These are phyloP conservation scores for Anolis apletophallus DNA, from an alignment of 2,797 vertebrate species.

Conservation along the genomic window DNA sequence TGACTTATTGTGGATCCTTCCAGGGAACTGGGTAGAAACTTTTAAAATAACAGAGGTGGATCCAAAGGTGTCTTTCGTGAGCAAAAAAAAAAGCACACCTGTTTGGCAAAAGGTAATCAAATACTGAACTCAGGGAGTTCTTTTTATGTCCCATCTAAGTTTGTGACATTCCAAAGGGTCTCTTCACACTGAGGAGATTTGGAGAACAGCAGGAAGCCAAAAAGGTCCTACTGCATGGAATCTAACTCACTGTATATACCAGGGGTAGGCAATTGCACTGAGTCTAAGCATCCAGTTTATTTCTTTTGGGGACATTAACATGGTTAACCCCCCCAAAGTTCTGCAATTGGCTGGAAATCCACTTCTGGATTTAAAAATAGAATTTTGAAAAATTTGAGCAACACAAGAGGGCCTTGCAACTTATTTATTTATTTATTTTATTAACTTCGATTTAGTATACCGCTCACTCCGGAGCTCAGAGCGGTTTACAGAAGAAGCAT, in stretches of 20 bases:
- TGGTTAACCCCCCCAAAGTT: no score
- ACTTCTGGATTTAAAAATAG: no score
- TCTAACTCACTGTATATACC: not conserved
- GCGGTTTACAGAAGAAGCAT: no score
- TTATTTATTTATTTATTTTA: no score
- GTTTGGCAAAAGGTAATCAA: not conserved
- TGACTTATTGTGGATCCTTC: no score
- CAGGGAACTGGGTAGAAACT: not conserved
- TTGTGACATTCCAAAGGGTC: not conserved
- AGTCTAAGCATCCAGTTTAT: not conserved
- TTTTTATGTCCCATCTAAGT: not conserved
- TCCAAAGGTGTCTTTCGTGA: not conserved
- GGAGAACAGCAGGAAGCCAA: not conserved
- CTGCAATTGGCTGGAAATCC: no score
- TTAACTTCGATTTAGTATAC: no score
- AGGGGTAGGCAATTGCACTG: not conserved
- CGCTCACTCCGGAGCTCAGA: no score
- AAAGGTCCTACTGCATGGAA: not conserved
- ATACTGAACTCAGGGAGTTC: not conserved
- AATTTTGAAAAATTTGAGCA: no score
- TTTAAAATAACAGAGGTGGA: not conserved
- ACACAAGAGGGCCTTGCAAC: no score
- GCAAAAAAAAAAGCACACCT: not conserved
- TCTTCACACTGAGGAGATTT: no score
- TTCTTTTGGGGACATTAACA: no score